Conservation (phyloP, 2,888 invertebrate species). For the Arenicola marina region DNA sequence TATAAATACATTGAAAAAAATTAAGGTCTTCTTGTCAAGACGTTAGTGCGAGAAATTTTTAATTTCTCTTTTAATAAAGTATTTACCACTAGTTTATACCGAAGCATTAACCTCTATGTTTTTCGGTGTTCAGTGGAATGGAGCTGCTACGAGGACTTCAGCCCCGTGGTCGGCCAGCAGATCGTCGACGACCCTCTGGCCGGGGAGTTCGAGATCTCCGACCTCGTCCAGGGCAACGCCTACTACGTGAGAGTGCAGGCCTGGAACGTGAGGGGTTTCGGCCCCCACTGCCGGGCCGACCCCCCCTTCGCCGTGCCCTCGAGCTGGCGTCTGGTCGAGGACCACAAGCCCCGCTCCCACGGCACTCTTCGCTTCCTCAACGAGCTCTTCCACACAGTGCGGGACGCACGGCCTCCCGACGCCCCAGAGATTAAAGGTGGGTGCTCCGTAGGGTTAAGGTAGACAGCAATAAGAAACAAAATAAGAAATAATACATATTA, state of each 20-base stretch:
- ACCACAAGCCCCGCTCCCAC: constrained; percentile 71
- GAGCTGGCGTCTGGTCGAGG: constrained; percentile 86
- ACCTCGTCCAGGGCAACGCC: constrained; percentile 80
- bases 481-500: too few relatives aligned
- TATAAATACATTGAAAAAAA: too few relatives aligned
- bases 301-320: constrained; percentile 88
- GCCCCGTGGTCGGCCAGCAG: constrained; percentile 77
- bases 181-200: constrained; percentile 74
- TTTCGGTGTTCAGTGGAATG: constrained; percentile 82
- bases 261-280: constrained; percentile 91
- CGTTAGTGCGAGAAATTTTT: too few relatives aligned
- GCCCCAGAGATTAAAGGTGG: constrained; percentile 69
- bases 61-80: too few relatives aligned
- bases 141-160: constrained; percentile 85
- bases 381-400: constrained; percentile 74
- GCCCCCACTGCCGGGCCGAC: constrained; percentile 74
- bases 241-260: constrained; percentile 91
- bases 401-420: constrained; percentile 68
- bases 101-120: neutral
- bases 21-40: too few relatives aligned
- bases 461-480: too few relatives aligned
- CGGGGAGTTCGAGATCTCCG: constrained; percentile 70
- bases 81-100: neutral
- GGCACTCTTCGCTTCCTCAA: constrained; percentile 76
- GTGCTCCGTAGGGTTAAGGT: too few relatives aligned